Evolutionary conservation across 2,888 invertebrate species (phyloP), one percentile per base, ranked within the genome.

Genomic region (Petrolisthes manimaculis): DNA sequence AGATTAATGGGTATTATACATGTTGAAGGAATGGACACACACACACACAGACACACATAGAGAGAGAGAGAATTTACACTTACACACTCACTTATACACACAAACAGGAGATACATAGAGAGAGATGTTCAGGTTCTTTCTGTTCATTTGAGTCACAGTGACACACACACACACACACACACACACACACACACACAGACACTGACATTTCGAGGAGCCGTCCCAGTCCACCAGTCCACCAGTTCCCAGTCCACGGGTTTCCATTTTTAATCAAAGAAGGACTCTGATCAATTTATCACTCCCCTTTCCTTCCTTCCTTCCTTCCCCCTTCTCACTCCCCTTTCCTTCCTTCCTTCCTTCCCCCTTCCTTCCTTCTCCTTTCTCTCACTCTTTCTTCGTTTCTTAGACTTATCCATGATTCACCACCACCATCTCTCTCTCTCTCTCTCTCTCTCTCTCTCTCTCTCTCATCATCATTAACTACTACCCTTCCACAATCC

Each of bases 181-280:
- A 80, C 21, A 80, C 56, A 80, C 54, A 80, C 80, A 80, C 54
- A 78, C 18, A 78, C 54, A 24, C 54, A 78, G 5, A 78, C 18
- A 24, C 9, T 8, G 6, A 24, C 51, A 78, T 37, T 37, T 8
- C 71, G n/a, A 71, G 24, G 6, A 18, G 37, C 37, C 37, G 37
- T 37, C 37, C 37, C 37, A 37, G 37, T 37, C 37, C 37, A 37
- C 37, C 37, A 37, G 37, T 37, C n/a, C n/a, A n/a, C n/a, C n/a
- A n/a, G n/a, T n/a, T n/a, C 37, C 37, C 37, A 37, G 37, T 37
- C 37, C 37, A 37, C 37, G 2, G 37, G 37, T 37, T 37, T 37
- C 37, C 37, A 37, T 37, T 37, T 37, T 37, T 37, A 37, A 37
- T 37, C 37, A 37, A 37, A 37, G 37, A 0, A 37, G 37, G 37